These are phyloP conservation scores for Isoperla grammatica DNA, from an alignment of 2,888 invertebrate genomes.

Conservation along the genomic window DNA sequence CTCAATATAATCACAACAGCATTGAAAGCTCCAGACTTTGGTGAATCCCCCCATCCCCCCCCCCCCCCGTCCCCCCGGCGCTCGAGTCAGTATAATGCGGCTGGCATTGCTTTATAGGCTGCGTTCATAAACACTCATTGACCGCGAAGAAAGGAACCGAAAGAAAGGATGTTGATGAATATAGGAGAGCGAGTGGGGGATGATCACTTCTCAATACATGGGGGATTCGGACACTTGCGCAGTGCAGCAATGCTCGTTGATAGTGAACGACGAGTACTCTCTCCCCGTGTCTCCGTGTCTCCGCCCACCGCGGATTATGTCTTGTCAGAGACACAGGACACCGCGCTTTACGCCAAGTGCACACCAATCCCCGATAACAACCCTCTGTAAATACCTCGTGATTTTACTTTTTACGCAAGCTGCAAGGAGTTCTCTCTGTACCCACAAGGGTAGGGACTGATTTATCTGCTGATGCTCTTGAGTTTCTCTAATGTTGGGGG, in stretches of 20 bases:
- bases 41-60: slow-evolving; percentile 36
- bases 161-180: slow-evolving; percentile 20
- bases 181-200: background rate
- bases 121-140: slow-evolving; percentile 30
- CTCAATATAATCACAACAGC: slow-evolving; percentile 32
- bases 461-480: background rate
- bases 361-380: too few relatives aligned
- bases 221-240: background rate
- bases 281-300: background rate
- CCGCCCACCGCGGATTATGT: too few relatives aligned
- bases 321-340: too few relatives aligned
- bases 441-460: too few relatives aligned
- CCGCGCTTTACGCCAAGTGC: too few relatives aligned
- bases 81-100: slow-evolving; percentile 27
- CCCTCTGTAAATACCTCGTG: too few relatives aligned
- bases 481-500: background rate
- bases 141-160: slow-evolving; percentile 25
- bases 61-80: slow-evolving; percentile 24
- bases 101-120: slow-evolving; percentile 16
- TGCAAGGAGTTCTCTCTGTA: too few relatives aligned
- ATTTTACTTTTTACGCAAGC: too few relatives aligned
- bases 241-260: background rate
- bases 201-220: slow-evolving; percentile 7
- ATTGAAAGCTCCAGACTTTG: slow-evolving; percentile 39
- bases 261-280: background rate